Evolutionary conservation across 2,113 vertebrate genomes (phyloP).

Genomic region (Rousettus leschenaultii): DNA sequence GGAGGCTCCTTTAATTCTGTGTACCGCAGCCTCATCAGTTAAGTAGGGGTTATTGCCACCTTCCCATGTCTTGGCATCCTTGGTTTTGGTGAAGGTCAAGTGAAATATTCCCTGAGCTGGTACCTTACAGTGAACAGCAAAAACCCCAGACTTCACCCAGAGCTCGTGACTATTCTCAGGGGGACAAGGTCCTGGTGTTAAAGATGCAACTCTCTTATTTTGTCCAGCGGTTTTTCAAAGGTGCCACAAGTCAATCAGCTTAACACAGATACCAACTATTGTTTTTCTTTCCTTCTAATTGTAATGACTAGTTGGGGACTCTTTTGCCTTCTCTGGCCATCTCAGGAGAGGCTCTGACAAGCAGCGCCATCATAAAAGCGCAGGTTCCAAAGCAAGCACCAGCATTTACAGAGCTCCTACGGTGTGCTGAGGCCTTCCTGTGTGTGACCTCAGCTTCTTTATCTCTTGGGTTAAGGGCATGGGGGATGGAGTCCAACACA

Average conservation of each 20-base stretch:
- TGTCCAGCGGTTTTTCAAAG: background rate
- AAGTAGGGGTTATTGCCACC: background rate
- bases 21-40: background rate
- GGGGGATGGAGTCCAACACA: background rate
- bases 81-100: background rate
- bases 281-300: background rate
- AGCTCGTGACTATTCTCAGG: background rate
- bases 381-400: background rate
- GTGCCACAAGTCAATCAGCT: background rate
- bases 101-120: background rate
- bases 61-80: background rate
- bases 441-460: background rate
- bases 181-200: background rate
- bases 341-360: background rate
- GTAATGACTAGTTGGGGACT: background rate
- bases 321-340: background rate
- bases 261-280: background rate
- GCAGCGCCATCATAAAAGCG: background rate
- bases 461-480: background rate
- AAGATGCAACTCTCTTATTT: background rate
- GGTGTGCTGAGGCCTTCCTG: rapidly evolving
- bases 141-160: background rate
- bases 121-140: background rate
- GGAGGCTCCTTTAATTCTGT: background rate
- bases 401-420: background rate